These are phyloP conservation scores for Syritta pipiens DNA, from an alignment of 2,888 invertebrate species.

Conservation along the genomic window DNA sequence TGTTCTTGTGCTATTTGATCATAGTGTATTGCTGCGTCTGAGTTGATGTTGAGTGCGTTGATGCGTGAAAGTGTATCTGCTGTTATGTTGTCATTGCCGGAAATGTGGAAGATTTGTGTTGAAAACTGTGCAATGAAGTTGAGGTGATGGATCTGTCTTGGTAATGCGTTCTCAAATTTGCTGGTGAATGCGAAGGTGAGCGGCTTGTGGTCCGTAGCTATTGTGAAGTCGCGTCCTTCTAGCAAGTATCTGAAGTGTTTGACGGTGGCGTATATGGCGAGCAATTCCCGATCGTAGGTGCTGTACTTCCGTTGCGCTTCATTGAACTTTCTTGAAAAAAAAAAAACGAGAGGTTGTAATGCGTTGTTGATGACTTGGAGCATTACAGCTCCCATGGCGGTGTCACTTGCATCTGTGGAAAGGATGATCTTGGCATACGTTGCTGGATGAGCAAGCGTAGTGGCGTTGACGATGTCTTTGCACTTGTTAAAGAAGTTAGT, in stretches of 20 bases:
- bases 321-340: not conserved
- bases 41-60: not conserved
- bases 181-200: not conserved
- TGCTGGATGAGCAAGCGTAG: not conserved
- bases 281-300: constrained; percentile 23
- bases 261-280: not conserved
- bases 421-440: not conserved
- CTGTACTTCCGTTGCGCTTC: constrained; percentile 5
- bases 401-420: constrained; percentile 16
- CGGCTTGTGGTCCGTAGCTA: constrained; percentile 35
- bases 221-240: constrained; percentile 10
- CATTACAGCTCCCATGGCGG: constrained; percentile 7
- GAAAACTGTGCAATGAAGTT: constrained; percentile 17
- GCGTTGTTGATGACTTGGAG: not conserved
- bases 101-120: not conserved
- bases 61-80: constrained; percentile 18
- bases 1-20: not conserved
- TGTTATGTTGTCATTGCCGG: constrained; percentile 14
- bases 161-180: constrained; percentile 12
- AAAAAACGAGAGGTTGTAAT: constrained; percentile 10
- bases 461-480: not conserved
- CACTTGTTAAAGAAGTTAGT: not conserved
- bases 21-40: not conserved
- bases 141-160: constrained; percentile 5
- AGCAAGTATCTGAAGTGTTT: constrained; percentile 17